A percentile compares a stretch with the other conserved stretches of the same genome.
phyloP scores from a whole-genome alignment of 2,113 vertebrate genomes.

The Oncorhynchus gorbuscha region DNA sequence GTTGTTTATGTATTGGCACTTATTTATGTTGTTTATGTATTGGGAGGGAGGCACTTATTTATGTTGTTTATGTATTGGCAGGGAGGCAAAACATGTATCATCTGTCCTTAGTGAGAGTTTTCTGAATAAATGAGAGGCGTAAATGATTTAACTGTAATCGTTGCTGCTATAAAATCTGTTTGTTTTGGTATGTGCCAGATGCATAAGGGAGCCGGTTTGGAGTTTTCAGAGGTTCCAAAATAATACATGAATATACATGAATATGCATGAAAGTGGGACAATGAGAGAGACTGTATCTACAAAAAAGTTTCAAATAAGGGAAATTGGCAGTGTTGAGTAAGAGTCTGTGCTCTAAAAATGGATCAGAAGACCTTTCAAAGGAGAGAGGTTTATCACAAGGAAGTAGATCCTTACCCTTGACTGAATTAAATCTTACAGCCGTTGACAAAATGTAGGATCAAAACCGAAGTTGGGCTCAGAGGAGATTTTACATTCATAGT shows the following conservation, averaged over 20 bases:
- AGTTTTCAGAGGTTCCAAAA: slow-evolving; percentile 53
- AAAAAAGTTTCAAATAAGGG: slow-evolving; percentile 32
- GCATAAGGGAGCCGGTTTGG: slow-evolving; percentile 44
- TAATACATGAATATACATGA: slow-evolving; percentile 59
- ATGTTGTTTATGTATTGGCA: too few species aligned
- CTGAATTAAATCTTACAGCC: slow-evolving; percentile 48
- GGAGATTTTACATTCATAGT: slow-evolving; percentile 54
- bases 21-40: too few species aligned
- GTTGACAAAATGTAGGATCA: slow-evolving; percentile 53
- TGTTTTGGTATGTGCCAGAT: slow-evolving; percentile 17
- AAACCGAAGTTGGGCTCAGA: slow-evolving; percentile 58
- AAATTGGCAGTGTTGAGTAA: slow-evolving; percentile 44
- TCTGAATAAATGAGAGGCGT: not conserved
- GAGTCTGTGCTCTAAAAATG: slow-evolving; percentile 51
- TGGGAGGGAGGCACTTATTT: too few species aligned
- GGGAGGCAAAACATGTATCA: not conserved
- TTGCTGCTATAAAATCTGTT: slow-evolving; percentile 12
- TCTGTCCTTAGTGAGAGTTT: not conserved
- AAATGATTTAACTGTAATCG: slow-evolving; percentile 12
- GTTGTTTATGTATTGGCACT: not conserved
- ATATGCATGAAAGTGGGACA: slow-evolving; percentile 57
- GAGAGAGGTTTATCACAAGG: slow-evolving; percentile 48
- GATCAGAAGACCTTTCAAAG: slow-evolving; percentile 46
- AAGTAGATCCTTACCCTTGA: slow-evolving; percentile 52
- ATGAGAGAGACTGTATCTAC: slow-evolving; percentile 51